These are phyloP conservation scores for Azorinus chamasolen DNA, from an alignment of 2,888 invertebrate genomes.

Conservation along the genomic window DNA sequence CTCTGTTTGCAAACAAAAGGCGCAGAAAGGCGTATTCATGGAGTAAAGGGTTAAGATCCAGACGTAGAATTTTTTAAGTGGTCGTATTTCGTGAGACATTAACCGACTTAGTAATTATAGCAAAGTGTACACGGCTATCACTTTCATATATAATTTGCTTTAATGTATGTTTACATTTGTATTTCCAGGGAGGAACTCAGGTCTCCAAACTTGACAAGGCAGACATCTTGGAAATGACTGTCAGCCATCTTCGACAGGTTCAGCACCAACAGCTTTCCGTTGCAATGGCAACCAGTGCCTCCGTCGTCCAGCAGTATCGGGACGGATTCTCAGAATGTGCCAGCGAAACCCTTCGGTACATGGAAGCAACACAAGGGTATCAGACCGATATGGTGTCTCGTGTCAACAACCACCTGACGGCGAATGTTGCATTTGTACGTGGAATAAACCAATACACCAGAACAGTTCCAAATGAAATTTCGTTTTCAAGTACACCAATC, in stretches of 20 bases:
- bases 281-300: constrained; percentile 60
- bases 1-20: too few relatives aligned
- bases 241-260: constrained; percentile 58
- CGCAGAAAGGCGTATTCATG: too few relatives aligned
- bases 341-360: constrained; percentile 53
- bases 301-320: constrained; percentile 51
- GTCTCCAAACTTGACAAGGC: constrained; percentile 65
- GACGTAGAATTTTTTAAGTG: too few relatives aligned
- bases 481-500: constrained; percentile 33
- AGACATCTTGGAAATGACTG: constrained; percentile 64
- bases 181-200: constrained; percentile 57
- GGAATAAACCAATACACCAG: constrained; percentile 9
- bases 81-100: too few relatives aligned
- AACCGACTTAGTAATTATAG: too few relatives aligned
- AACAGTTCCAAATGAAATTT: constrained; percentile 26
- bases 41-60: too few relatives aligned
- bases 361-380: constrained; percentile 50
- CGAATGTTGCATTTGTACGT: constrained; percentile 19
- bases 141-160: too few relatives aligned
- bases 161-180: too few relatives aligned
- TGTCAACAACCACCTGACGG: constrained; percentile 40
- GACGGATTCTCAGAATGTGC: constrained; percentile 59
- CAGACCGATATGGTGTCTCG: constrained; percentile 53
- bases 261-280: constrained; percentile 61
- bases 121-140: too few relatives aligned